Evolutionary conservation across 2,797 vertebrate species (phyloP).

Genomic region (Xerus rutilus): DNA sequence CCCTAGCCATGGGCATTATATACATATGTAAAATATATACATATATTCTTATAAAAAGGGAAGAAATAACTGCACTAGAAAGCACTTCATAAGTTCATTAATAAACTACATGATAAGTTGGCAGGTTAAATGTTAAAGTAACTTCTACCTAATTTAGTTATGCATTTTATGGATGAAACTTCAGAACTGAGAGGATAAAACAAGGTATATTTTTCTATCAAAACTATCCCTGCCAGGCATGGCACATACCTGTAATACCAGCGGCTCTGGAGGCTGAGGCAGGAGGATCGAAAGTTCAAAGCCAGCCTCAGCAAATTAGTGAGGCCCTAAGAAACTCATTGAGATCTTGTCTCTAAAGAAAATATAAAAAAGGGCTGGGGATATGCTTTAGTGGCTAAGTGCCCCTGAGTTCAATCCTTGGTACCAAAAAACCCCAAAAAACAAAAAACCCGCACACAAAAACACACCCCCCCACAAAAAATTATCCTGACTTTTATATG

Average conservation of each 20-base stretch:
- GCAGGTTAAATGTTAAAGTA: not conserved
- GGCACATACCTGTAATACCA: too few species aligned
- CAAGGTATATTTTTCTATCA: conserved; percentile 19
- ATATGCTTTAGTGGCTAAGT: too few species aligned
- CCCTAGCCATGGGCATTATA: not conserved
- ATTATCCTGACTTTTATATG: conserved; percentile 36
- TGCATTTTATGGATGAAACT: not conserved
- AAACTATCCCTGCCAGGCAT: not conserved
- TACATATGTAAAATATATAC: not conserved
- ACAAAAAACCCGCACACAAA: too few species aligned
- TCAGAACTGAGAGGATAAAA: not conserved
- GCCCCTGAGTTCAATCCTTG: too few species aligned
- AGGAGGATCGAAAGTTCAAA: too few species aligned
- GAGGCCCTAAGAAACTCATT: too few species aligned
- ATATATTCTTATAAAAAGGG: not conserved
- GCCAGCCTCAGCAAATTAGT: too few species aligned
- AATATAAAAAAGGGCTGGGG: too few species aligned
- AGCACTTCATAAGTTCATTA: conserved; percentile 12
- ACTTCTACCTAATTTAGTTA: not conserved
- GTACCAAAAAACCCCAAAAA: too few species aligned
- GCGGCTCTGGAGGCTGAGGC: too few species aligned
- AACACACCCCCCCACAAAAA: too few species aligned
- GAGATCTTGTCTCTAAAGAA: too few species aligned
- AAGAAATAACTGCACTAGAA: not conserved
- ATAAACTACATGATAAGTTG: not conserved